Evolutionary conservation across 2,888 invertebrate species (phyloP).

Genomic region (Ecliptopera silaceata): DNA sequence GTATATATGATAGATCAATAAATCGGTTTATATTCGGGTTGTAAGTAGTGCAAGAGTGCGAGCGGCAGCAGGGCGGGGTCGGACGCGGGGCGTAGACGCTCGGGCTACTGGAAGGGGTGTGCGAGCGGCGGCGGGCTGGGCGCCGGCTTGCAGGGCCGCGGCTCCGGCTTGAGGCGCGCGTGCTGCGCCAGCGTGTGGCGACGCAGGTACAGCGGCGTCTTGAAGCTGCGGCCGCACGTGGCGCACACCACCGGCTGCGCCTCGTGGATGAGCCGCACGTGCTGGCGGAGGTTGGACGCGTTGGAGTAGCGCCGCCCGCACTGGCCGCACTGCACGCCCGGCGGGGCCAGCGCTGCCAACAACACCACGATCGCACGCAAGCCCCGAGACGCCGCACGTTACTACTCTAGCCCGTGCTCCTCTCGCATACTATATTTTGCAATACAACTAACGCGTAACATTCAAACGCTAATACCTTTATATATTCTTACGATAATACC

Average conservation of each 20-base stretch:
- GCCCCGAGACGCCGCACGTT: slow-evolving; percentile 41
- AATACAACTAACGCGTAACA: background rate
- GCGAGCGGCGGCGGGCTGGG: slow-evolving; percentile 42
- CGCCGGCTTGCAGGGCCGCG: slow-evolving; percentile 51
- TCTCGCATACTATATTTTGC: slow-evolving; percentile 19
- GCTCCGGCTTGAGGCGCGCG: slow-evolving; percentile 53
- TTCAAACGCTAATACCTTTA: slow-evolving; percentile 23
- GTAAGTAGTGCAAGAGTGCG: slow-evolving; percentile 2
- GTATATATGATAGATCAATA: too few species aligned
- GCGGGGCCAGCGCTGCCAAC: slow-evolving; percentile 66
- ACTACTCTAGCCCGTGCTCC: slow-evolving; percentile 34
- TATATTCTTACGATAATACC: background rate
- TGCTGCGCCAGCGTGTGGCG: slow-evolving; percentile 89
- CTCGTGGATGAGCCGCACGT: slow-evolving; percentile 89
- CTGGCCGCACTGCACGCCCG: slow-evolving; percentile 83
- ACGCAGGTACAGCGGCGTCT: slow-evolving; percentile 89
- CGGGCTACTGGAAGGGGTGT: slow-evolving; percentile 34
- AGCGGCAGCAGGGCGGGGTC: slow-evolving; percentile 24
- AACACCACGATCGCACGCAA: slow-evolving; percentile 72
- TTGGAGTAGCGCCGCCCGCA: slow-evolving; percentile 88
- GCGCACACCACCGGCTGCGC: slow-evolving; percentile 87
- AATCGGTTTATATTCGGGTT: background rate
- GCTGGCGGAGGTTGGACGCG: slow-evolving; percentile 88
- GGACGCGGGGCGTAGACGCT: slow-evolving; percentile 32
- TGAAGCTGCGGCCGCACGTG: slow-evolving; percentile 88